Percentiles rank a stretch among this genome's conserved stretches.
Evolutionary conservation across 1,140 invertebrate genomes (phyloP).

Genomic region (Steinernema khuongi): DNA sequence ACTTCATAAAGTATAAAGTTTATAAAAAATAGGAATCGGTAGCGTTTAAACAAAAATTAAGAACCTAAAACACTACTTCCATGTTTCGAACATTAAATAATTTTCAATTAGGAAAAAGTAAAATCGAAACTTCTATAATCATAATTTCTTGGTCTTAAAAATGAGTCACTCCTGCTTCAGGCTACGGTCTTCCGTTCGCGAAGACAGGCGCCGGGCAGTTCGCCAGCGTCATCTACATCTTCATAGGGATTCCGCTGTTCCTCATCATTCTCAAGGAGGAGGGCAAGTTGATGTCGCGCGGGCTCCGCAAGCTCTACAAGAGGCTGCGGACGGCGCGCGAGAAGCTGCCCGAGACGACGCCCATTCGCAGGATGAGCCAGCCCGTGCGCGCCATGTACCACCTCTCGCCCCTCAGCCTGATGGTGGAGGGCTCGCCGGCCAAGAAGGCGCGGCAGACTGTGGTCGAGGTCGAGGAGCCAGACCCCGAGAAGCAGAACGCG

Average conservation of each 20-base stretch:
- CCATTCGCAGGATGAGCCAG: constrained; percentile 21
- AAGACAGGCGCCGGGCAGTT: constrained; percentile 48
- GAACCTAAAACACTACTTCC: too few relatives aligned
- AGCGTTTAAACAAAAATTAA: too few relatives aligned
- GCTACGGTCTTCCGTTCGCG: constrained; percentile 51
- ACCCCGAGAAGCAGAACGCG: constrained; percentile 39
- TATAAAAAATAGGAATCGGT: constrained; percentile 28
- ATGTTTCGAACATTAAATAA: too few relatives aligned
- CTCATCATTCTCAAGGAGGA: constrained; percentile 54
- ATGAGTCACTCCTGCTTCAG: constrained; percentile 37
- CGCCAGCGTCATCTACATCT: constrained; percentile 53
- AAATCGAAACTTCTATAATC: constrained; percentile 15
- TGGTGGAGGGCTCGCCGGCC: constrained; percentile 19
- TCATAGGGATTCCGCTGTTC: constrained; percentile 56
- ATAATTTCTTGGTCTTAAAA: neutral
- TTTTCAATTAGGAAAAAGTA: too few relatives aligned
- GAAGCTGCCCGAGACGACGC: constrained; percentile 47
- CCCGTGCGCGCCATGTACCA: constrained; percentile 30
- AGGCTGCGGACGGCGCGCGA: constrained; percentile 40
- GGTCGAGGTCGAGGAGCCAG: constrained; percentile 20
- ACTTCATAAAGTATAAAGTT: too few relatives aligned
- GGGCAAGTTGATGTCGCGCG: constrained; percentile 45
- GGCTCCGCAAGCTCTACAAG: constrained; percentile 54
- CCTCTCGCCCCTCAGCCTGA: constrained; percentile 20
- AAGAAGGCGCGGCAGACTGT: constrained; percentile 22